Base-by-base conservation (phyloP, 2,888 invertebrate species). In the Plutella xylostella region DNA sequence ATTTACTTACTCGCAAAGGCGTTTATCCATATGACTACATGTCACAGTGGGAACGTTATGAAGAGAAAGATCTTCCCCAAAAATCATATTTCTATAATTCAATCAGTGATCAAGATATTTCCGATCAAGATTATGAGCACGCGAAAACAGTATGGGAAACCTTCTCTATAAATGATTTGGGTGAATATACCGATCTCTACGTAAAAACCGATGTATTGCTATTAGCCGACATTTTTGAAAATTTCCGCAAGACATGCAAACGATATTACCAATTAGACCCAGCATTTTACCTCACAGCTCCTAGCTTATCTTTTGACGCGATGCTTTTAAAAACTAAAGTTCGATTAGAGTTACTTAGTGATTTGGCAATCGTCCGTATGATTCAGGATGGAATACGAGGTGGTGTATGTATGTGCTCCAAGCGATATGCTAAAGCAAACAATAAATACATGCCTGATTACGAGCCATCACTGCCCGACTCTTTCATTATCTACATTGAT, bases 161-260 rank as follows among this genome's bases (percentile, higher is more conserved):
- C 19, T 70, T 72, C 39, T 28, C 57, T 1, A 55, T 58, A 22
- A 43, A 53, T 30, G 62, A 49, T 20, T 45, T 72, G 15, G 57
- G 57, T 2, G 62, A 68, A 43, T 73, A 72, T 47, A 53, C 55
- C 1, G 59, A 67, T 28, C 15, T 68, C 2, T 68, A 70, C 48
- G 33, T 70, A 19, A 64, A 62, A 52, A 59, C 60, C 1, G 68
- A 73, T 50, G 57, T 72, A 1, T 43, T 68, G 12, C 46, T 70
- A 4, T 45, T 66, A 22, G 55, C 58, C 3, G 68, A 70, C 42
- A 51, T 69, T 5, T 68, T 69, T 49, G 69, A 71, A 51, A 59
- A 67, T 46, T 71, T 68, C 50, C 37, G 66, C 4, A n/a, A 48
- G 4, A 52, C 47, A 1, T 60, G 59, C 41, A 25, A 57, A 4